Conservation (phyloP, 2,888 invertebrate species). For the Argynnis bischoffii region DNA sequence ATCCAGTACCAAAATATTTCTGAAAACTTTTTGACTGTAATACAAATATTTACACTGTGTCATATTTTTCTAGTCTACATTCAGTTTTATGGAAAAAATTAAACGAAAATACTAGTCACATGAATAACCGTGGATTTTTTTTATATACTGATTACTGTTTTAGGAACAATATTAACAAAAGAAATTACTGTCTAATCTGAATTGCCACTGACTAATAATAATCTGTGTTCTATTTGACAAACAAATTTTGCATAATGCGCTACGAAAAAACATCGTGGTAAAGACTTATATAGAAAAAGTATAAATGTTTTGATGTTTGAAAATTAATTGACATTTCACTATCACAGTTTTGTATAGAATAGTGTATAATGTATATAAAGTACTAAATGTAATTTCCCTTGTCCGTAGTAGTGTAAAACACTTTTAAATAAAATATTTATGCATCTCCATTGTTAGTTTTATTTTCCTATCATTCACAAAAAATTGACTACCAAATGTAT, state of each 20-base stretch:
- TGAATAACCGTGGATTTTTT: too few species aligned
- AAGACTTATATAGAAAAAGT: neutral
- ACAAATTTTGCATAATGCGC: too few species aligned
- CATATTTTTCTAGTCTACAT: conserved; percentile 15
- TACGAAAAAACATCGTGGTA: conserved; percentile 1
- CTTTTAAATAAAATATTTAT: conserved; percentile 23
- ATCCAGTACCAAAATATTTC: too few species aligned
- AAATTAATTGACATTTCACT: conserved; percentile 3
- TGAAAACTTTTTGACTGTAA: too few species aligned
- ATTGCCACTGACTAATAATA: too few species aligned
- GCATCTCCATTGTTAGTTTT: neutral
- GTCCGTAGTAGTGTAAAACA: conserved; percentile 23
- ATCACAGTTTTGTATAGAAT: conserved; percentile 12
- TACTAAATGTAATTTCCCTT: neutral
- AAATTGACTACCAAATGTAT: neutral
- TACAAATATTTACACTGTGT: neutral
- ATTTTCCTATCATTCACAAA: neutral
- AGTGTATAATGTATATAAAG: conserved; percentile 11
- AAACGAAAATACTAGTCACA: neutral
- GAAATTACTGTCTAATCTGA: too few species aligned
- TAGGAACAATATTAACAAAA: too few species aligned
- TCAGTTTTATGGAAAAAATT: neutral
- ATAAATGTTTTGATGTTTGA: neutral
- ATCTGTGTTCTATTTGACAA: too few species aligned
- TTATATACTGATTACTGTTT: too few species aligned